These are phyloP conservation scores for Melanotaenia pygmaea DNA, from an alignment of 2,797 vertebrate genomes.

Conservation along the genomic window DNA sequence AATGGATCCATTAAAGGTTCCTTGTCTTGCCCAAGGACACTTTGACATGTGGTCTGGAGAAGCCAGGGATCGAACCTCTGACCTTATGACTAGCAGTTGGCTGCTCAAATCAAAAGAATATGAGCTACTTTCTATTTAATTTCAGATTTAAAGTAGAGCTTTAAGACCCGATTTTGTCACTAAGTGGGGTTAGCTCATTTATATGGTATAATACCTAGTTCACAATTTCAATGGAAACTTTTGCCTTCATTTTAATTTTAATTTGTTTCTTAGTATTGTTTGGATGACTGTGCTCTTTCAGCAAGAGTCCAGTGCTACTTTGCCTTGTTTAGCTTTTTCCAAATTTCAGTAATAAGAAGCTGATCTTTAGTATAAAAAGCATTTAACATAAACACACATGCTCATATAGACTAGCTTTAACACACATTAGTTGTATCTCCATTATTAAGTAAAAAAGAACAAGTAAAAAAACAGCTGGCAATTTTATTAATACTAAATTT, in stretches of 20 bases:
- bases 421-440: neutral
- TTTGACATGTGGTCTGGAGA: too few species aligned
- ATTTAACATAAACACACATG: neutral
- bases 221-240: neutral
- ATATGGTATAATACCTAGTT: neutral
- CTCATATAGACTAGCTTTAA: neutral
- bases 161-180: neutral
- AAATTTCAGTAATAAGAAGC: constrained; percentile 7
- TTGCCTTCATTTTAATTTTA: neutral
- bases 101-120: too few species aligned
- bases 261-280: neutral
- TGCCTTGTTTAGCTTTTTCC: neutral
- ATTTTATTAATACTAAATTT: neutral
- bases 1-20: too few species aligned
- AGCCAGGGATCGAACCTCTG: too few species aligned
- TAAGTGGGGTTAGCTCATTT: neutral
- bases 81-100: too few species aligned
- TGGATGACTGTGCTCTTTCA: neutral
- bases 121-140: too few species aligned
- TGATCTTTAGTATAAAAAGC: constrained; percentile 3
- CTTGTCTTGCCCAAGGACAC: too few species aligned
- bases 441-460: neutral
- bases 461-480: neutral
- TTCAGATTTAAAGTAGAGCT: neutral
- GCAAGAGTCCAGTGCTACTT: neutral